These are phyloP conservation scores for Acanthis flammea DNA, from an alignment of 2,797 vertebrate species.

Conservation along the genomic window DNA sequence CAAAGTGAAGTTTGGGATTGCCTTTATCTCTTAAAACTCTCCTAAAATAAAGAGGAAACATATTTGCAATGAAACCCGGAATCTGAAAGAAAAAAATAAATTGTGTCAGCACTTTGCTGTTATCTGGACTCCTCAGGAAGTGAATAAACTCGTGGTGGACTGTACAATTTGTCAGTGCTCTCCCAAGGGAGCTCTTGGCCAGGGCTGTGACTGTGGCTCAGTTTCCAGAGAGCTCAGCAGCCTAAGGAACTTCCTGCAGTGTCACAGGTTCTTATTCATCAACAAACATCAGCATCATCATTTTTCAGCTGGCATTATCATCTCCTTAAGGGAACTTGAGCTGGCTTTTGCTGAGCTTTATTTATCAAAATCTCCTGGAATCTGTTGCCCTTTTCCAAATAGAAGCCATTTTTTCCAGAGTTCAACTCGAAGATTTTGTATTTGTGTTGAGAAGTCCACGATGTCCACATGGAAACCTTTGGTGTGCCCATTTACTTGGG, in stretches of 20 bases:
- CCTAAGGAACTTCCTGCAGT: not conserved
- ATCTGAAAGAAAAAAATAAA: not conserved
- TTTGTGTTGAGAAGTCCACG: accelerated
- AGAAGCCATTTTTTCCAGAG: accelerated
- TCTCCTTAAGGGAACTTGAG: not conserved
- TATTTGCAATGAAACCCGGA: not conserved
- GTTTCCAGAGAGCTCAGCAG: not conserved
- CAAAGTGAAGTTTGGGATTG: not conserved
- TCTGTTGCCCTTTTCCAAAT: not conserved
- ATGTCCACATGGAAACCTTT: not conserved
- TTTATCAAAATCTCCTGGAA: not conserved
- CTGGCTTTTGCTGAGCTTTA: not conserved
- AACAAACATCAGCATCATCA: not conserved
- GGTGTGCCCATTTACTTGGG: accelerated
- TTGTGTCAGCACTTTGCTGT: not conserved
- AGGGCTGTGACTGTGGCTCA: not conserved
- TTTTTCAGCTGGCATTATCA: not conserved
- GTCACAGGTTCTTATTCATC: not conserved
- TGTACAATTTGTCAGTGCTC: not conserved
- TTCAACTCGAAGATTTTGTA: accelerated
- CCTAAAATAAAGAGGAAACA: not conserved
- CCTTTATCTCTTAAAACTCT: not conserved
- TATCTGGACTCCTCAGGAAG: not conserved
- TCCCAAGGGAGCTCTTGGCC: not conserved
- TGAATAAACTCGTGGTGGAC: not conserved